These are phyloP conservation scores for Sinosuthora webbiana DNA, from an alignment of 2,113 vertebrate species.

Conservation along the genomic window DNA sequence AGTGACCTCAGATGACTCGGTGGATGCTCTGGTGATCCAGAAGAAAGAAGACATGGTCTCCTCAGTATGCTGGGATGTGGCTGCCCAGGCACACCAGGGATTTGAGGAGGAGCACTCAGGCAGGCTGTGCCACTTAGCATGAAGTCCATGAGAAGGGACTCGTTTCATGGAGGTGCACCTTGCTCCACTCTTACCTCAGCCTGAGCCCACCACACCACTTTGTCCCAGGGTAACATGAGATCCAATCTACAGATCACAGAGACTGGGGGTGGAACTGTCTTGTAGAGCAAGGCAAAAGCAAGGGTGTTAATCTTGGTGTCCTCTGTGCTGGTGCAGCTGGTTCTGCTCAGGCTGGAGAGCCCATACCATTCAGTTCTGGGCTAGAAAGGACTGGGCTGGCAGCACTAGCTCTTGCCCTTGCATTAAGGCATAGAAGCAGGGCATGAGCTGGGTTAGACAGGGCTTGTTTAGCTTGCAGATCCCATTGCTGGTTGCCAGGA, in stretches of 20 bases:
- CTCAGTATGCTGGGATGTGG: neutral
- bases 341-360: neutral
- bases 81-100: neutral
- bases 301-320: neutral
- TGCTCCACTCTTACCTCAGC: neutral
- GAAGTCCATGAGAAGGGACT: accelerated
- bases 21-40: neutral
- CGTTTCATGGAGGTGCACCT: neutral
- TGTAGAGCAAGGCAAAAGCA: neutral
- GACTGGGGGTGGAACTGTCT: neutral
- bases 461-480: neutral
- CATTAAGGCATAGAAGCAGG: neutral
- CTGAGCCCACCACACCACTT: neutral
- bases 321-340: neutral
- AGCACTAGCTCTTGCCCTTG: neutral
- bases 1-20: neutral
- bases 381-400: neutral
- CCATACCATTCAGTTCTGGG: neutral
- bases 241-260: neutral
- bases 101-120: neutral
- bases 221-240: neutral
- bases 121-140: neutral
- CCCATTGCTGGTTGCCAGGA: neutral
- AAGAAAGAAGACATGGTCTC: neutral
- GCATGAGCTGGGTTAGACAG: neutral